Percentiles rank a stretch among this genome's conserved stretches.
These are phyloP conservation scores for Yponomeuta malinellus DNA, from an alignment of 2,888 invertebrate genomes.

Conservation along the genomic window DNA sequence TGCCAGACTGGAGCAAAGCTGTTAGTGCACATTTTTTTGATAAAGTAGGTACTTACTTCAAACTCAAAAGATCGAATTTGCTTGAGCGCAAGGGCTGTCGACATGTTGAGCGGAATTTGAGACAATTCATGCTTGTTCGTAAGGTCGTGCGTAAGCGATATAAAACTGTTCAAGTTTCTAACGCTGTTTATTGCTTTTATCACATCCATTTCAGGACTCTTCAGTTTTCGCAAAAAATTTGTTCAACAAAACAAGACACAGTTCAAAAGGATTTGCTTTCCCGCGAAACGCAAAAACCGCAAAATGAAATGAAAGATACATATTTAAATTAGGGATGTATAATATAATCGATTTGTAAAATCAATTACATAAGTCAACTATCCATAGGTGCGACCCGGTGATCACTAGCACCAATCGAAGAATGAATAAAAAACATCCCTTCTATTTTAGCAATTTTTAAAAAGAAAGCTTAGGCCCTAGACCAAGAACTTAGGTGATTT, in stretches of 20 bases:
- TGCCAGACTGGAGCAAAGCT: too few relatives aligned
- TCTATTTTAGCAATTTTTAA: too few relatives aligned
- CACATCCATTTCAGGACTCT: conserved; percentile 40
- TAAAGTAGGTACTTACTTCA: conserved; percentile 36
- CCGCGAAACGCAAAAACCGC: not conserved
- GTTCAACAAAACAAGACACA: not conserved
- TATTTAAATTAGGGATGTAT: too few relatives aligned
- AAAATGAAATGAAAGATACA: too few relatives aligned
- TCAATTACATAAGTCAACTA: too few relatives aligned
- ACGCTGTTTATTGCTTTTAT: conserved; percentile 37
- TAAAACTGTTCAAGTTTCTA: conserved; percentile 42
- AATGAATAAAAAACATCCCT: too few relatives aligned
- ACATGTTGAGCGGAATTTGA: conserved; percentile 44
- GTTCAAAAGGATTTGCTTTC: not conserved
- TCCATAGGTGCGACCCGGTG: too few relatives aligned
- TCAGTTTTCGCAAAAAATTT: conserved; percentile 20
- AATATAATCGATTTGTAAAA: too few relatives aligned
- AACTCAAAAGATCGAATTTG: conserved; percentile 50
- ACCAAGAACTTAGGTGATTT: too few relatives aligned
- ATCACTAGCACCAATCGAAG: too few relatives aligned
- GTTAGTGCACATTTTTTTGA: too few relatives aligned
- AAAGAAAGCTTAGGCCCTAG: too few relatives aligned
- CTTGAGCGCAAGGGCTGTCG: conserved; percentile 45
- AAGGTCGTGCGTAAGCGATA: conserved; percentile 37
- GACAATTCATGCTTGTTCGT: conserved; percentile 28